A percentile compares a stretch with the other conserved stretches of the same genome.
phyloP scores from a whole-genome alignment of 2,797 vertebrate species.

The Rhabdomys pumilio region DNA sequence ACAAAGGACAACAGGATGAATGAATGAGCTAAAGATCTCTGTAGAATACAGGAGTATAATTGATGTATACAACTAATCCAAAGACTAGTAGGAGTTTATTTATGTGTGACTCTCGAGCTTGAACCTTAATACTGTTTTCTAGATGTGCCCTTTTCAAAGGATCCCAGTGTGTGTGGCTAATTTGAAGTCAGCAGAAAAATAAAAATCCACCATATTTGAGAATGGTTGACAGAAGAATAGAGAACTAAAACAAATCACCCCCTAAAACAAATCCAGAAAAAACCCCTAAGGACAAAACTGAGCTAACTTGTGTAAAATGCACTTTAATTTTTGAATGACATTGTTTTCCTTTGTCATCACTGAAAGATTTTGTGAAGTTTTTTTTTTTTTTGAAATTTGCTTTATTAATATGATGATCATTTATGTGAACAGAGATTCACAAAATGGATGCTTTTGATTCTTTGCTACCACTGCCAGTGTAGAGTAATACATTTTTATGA shows the following conservation, averaged over 20 bases:
- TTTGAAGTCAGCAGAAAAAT: constrained; percentile 34
- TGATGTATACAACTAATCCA: not conserved
- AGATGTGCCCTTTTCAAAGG: not conserved
- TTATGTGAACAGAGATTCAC: constrained; percentile 38
- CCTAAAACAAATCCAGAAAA: not conserved
- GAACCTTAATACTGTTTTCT: constrained; percentile 16
- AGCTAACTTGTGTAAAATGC: constrained; percentile 25
- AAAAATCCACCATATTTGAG: constrained; percentile 1
- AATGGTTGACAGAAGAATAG: not conserved
- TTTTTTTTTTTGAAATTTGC: constrained; percentile 26
- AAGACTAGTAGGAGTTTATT: not conserved
- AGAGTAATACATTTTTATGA: constrained; percentile 17
- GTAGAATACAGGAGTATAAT: not conserved
- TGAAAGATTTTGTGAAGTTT: constrained; percentile 60
- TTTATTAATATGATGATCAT: constrained; percentile 15
- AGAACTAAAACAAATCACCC: not conserved
- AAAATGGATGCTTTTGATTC: constrained; percentile 46
- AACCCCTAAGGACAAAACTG: not conserved
- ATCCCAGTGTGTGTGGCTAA: not conserved
- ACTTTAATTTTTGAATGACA: constrained; percentile 55
- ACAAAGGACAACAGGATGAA: not conserved
- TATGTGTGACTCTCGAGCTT: constrained; percentile 44
- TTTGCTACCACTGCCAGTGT: not conserved
- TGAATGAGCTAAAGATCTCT: not conserved
- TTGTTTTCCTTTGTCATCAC: constrained; percentile 55